These are phyloP conservation scores for Nerophis lumbriciformis DNA, from an alignment of 2,113 vertebrate genomes.

Conservation along the genomic window DNA sequence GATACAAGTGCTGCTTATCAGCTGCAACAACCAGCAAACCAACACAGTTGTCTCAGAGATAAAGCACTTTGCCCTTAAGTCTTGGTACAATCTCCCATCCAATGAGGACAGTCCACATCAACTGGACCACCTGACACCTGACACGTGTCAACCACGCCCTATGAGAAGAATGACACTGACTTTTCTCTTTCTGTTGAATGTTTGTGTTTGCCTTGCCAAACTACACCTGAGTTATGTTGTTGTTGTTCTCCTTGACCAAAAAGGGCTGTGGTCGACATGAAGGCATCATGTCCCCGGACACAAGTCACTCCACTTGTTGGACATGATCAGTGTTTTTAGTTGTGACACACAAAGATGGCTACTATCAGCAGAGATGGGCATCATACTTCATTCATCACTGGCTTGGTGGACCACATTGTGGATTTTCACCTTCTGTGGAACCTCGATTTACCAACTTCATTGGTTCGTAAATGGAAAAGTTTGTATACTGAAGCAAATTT, in stretches of 20 bases:
- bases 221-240: slow-evolving; percentile 33
- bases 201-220: slow-evolving; percentile 38
- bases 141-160: slow-evolving; percentile 3
- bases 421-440: too few relatives aligned
- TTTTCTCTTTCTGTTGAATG: slow-evolving; percentile 40
- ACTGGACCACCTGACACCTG: slow-evolving; percentile 16
- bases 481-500: slow-evolving; percentile 4
- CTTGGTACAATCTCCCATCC: slow-evolving; percentile 60
- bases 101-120: slow-evolving; percentile 34
- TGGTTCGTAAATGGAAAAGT: too few relatives aligned
- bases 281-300: slow-evolving; percentile 43
- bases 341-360: slow-evolving; percentile 10
- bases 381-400: neutral
- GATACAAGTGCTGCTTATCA: slow-evolving; percentile 67
- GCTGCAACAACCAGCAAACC: slow-evolving; percentile 67
- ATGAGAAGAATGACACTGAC: slow-evolving; percentile 18
- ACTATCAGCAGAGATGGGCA: slow-evolving; percentile 10
- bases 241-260: slow-evolving; percentile 45
- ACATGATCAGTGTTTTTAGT: slow-evolving; percentile 33
- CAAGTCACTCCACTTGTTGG: slow-evolving; percentile 30
- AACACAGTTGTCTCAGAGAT: slow-evolving; percentile 61
- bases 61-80: slow-evolving; percentile 60
- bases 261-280: slow-evolving; percentile 64
- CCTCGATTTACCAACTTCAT: too few relatives aligned
- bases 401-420: slow-evolving; percentile 4